Conservation (phyloP, 2,797 vertebrate species). For the Ataeniobius toweri region DNA sequence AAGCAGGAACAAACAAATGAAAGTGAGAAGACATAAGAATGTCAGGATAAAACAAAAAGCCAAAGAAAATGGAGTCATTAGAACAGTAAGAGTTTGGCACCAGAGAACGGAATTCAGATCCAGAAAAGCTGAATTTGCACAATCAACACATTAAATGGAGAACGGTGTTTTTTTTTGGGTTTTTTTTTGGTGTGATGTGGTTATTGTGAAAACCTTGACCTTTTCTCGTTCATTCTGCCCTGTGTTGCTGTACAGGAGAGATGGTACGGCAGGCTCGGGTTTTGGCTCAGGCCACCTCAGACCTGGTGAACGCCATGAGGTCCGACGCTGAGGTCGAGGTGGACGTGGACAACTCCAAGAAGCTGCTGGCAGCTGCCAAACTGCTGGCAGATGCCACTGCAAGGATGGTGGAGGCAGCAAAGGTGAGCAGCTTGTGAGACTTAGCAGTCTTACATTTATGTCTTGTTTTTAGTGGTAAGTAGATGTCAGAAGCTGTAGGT, state of each 20-base stretch:
- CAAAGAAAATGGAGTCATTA: constrained; percentile 1
- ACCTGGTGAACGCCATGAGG: constrained; percentile 96
- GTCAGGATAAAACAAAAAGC: background rate
- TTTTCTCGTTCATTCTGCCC: background rate
- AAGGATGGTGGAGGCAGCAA: constrained; percentile 98
- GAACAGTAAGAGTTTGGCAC: background rate
- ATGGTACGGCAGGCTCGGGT: constrained; percentile 97
- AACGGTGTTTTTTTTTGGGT: background rate
- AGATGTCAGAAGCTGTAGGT: too few species aligned
- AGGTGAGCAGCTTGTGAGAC: constrained; percentile 77
- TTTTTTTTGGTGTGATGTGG: too few species aligned
- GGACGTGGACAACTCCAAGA: constrained; percentile 96
- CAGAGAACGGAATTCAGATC: constrained; percentile 38
- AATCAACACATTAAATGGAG: constrained; percentile 26
- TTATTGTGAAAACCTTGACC: background rate
- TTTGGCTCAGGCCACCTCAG: constrained; percentile 94
- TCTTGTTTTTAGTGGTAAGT: background rate
- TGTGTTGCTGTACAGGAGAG: constrained; percentile 81
- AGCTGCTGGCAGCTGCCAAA: constrained; percentile 94
- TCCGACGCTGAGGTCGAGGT: constrained; percentile 95
- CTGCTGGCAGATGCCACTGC: constrained; percentile 95
- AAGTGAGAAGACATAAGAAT: background rate
- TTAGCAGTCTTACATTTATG: background rate
- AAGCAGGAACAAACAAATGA: background rate
- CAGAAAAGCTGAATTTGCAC: constrained; percentile 10